Evolutionary conservation across 2,113 vertebrate genomes (phyloP), one percentile per base, ranked within the genome.

Genomic region (Cyphomyrus plagiostoma): DNA sequence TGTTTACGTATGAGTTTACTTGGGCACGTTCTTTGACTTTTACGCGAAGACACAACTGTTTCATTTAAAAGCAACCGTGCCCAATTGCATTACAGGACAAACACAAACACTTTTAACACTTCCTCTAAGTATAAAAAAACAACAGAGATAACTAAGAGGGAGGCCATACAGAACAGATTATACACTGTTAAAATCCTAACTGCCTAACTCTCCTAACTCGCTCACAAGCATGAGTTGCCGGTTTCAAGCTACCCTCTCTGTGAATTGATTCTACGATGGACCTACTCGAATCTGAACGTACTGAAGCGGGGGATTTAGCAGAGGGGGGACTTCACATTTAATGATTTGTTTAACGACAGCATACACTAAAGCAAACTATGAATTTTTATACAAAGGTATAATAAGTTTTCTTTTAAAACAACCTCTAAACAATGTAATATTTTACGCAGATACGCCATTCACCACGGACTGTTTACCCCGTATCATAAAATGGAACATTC

Each of bases 201-300:
- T 93, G 91, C 90, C 93, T 92, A 91, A 90, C 94, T 94, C 94
- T 95, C 96, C 94, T 94, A 94, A 95, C 95, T 94, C 95, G 90
- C 95, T 94, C 95, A 93, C 95, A 95, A 95, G 95, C 95, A 91
- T 92, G 95, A 95, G 92, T 89, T 92, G 92, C 93, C 96, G 87
- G 96, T 97, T 96, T 97, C 96, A 96, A 97, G 96, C 96, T 96
- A 95, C 96, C 96, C 96, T 95, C 93, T 95, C 93, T 93, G 94
- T 96, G 95, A 96, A 96, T 96, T 96, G 96, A 96, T 96, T 97
- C 96, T 97, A 96, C 96, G 96, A 96, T 95, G 95, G 96, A 95
- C 93, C 95, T 91, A 93, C 93, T 92, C 93, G 93, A 96, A 95
- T 94, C 93, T 85, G 90, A 87, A 89, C 90, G 89, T 91, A 1